These are phyloP conservation scores for Mimumesa dahlbomi DNA, from an alignment of 2,888 invertebrate species.

Conservation along the genomic window DNA sequence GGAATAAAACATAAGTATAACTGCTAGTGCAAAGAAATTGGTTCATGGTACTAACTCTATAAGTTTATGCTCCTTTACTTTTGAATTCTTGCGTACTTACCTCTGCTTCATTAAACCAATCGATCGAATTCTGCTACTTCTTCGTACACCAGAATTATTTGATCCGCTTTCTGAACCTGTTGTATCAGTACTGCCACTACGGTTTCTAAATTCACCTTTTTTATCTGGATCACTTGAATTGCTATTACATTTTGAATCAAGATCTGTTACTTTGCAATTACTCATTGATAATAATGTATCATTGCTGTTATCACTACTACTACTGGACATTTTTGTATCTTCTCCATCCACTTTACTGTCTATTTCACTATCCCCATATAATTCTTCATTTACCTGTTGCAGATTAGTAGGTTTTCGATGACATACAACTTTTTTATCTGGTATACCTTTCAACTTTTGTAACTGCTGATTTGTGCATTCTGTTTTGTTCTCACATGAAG, in stretches of 20 bases:
- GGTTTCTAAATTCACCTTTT: slow-evolving; percentile 73
- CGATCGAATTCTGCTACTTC: slow-evolving; percentile 89
- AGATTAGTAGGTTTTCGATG: slow-evolving; percentile 40
- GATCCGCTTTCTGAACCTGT: slow-evolving; percentile 79
- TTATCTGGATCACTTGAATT: slow-evolving; percentile 71
- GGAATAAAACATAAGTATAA: too few relatives aligned
- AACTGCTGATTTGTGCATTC: slow-evolving; percentile 38
- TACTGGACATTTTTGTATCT: slow-evolving; percentile 74
- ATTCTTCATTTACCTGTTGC: slow-evolving; percentile 62
- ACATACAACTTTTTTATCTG: slow-evolving; percentile 43
- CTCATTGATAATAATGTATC: slow-evolving; percentile 80
- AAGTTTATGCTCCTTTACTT: not conserved
- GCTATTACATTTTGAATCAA: slow-evolving; percentile 58
- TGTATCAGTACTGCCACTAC: slow-evolving; percentile 78
- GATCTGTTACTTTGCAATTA: slow-evolving; percentile 70
- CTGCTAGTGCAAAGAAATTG: too few relatives aligned
- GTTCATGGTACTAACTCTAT: too few relatives aligned
- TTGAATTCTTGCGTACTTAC: slow-evolving; percentile 65
- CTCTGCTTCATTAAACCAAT: slow-evolving; percentile 87
- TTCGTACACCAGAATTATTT: slow-evolving; percentile 82
- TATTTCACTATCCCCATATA: slow-evolving; percentile 71
- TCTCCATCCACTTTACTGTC: slow-evolving; percentile 74
- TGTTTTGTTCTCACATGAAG: slow-evolving; percentile 31
- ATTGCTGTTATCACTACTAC: slow-evolving; percentile 83
- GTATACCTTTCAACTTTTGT: slow-evolving; percentile 46